Evolutionary conservation across 2,888 invertebrate species (phyloP), one percentile per base, ranked within the genome.

Genomic region (Steinernema hermaphroditum): DNA sequence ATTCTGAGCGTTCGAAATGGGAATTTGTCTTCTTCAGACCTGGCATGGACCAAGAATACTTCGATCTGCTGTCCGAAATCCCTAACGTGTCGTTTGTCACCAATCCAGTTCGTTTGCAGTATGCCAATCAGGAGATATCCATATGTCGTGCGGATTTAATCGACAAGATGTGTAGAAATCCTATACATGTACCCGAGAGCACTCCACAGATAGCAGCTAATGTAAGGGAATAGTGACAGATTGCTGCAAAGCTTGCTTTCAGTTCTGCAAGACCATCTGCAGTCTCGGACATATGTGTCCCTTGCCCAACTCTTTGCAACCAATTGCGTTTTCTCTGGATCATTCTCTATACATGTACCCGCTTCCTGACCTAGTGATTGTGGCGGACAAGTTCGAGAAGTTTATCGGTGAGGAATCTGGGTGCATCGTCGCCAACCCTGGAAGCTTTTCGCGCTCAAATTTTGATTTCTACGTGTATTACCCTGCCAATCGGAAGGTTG

Each of bases 51-150:
- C 34, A 41, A 71, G 34, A 37, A 54, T 34, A 32, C 69, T 74
- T 80, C 79, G 73, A 78, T 57, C 71, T 74, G 69, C 22, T 79
- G 57, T 71, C 75, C 0, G 49, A 74, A 12, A 57, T 93, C 73
- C 91, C 92, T 4, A 90, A 90, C 69, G 91, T 92, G 0, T 90
- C 92, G 74, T 92, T 97, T 82, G 91, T 94, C 0, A 92, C 93
- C 16, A 98, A 97, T 88, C 98, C 98, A 0, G 94, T 95, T 84
- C 91, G 96, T 71, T 90, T 98, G 78, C 95, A 95, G 86, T 97
- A 94, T 86, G 97, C 95, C 86, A 94, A 93, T 0, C 94, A 94
- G 41, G 80, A 79, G 44, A 82, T 85, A 57, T 78, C 83, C 0
- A 89, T 97, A 4, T 91, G 94, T 76, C 90, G 96, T 74, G 93